A percentile compares a stretch with the other conserved stretches of the same genome.
Conservation (phyloP, 2,113 vertebrate genomes). For the Salvelinus alpinus region DNA sequence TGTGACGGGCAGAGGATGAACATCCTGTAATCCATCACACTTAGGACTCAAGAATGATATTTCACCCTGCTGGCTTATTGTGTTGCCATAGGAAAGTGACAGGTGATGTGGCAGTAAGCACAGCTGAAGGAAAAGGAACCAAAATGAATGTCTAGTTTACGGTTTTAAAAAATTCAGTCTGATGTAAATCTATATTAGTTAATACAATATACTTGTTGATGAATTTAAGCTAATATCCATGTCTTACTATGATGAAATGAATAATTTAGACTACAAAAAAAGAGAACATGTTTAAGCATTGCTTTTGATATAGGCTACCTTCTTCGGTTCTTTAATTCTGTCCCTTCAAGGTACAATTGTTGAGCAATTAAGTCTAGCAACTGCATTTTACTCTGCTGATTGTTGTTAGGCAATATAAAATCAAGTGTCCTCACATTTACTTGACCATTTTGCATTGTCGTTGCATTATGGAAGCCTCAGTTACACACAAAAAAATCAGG, state of each 20-base stretch:
- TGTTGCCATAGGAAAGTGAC: slow-evolving; percentile 19
- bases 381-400: too few relatives aligned
- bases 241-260: too few relatives aligned
- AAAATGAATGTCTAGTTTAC: too few relatives aligned
- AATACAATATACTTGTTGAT: background rate
- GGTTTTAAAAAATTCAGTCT: background rate
- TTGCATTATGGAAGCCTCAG: background rate
- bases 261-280: too few relatives aligned
- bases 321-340: too few relatives aligned
- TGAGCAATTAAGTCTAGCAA: too few relatives aligned
- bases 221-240: background rate
- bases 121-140: background rate
- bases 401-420: too few relatives aligned
- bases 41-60: slow-evolving; percentile 54
- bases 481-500: background rate
- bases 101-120: slow-evolving; percentile 7
- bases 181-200: background rate
- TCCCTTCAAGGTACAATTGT: too few relatives aligned
- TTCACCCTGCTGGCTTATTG: slow-evolving; percentile 46
- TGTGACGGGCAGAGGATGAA: slow-evolving; percentile 21
- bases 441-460: background rate
- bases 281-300: too few relatives aligned
- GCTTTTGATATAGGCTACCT: too few relatives aligned
- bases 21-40: slow-evolving; percentile 65
- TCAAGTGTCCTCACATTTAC: background rate